Percentiles rank a stretch among this genome's conserved stretches.
These are phyloP conservation scores for Leptinotarsa haldemani DNA, from an alignment of 2,888 invertebrate species.

Conservation along the genomic window DNA sequence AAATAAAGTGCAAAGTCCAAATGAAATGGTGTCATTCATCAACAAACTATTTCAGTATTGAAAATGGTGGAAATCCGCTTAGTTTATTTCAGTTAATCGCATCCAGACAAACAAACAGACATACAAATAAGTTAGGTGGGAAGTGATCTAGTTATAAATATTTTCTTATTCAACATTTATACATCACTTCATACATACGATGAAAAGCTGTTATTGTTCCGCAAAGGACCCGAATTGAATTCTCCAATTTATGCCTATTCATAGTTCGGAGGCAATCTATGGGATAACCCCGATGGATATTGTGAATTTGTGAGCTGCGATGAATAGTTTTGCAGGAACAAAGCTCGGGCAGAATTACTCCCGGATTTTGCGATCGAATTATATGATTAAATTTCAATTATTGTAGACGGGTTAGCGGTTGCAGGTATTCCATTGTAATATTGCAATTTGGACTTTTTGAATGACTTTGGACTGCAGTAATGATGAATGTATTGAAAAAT, in stretches of 20 bases:
- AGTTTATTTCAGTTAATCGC: too few species aligned
- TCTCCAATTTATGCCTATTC: conserved; percentile 19
- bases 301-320: conserved; percentile 10
- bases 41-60: too few species aligned
- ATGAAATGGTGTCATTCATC: too few species aligned
- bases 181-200: conserved; percentile 32
- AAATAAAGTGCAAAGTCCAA: too few species aligned
- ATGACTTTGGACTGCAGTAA: too few species aligned
- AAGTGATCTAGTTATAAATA: conserved; percentile 29
- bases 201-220: neutral
- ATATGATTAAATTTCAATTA: conserved; percentile 15
- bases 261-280: conserved; percentile 3
- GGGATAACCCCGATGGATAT: conserved; percentile 14
- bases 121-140: too few species aligned
- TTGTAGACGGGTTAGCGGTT: neutral
- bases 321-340: conserved; percentile 10
- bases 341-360: conserved; percentile 5
- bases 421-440: neutral
- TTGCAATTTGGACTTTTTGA: too few species aligned
- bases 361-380: conserved; percentile 3
- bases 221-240: conserved; percentile 13
- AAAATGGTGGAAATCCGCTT: too few species aligned
- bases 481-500: too few species aligned
- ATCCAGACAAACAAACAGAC: too few species aligned
- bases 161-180: conserved; percentile 45